Conservation (phyloP, 23 tunicate species). For the Pegea sp. region DNA sequence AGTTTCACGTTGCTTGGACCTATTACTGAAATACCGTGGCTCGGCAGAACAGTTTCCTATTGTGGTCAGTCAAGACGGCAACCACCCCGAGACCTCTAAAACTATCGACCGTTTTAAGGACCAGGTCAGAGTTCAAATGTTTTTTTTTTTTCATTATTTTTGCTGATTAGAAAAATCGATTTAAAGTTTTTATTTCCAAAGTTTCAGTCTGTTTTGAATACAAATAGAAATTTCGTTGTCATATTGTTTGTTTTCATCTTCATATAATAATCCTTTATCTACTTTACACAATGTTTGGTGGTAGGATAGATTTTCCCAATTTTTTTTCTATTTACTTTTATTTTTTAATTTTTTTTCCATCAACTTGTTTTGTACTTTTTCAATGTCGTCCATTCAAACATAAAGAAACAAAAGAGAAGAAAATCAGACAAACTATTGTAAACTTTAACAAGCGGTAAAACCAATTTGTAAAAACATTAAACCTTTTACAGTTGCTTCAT, state of each 20-base stretch:
- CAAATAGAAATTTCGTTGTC: background rate
- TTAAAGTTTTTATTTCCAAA: background rate
- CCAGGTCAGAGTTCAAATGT: conserved; percentile 4
- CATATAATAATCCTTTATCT: too few species aligned
- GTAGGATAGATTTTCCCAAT: too few species aligned
- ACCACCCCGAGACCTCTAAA: conserved; percentile 33
- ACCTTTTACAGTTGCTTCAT: conserved; percentile 2
- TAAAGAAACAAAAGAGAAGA: too few species aligned
- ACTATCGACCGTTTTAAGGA: conserved; percentile 26
- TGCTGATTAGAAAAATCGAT: background rate
- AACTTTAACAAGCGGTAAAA: too few species aligned
- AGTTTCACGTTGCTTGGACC: conserved; percentile 60
- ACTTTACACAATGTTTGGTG: too few species aligned
- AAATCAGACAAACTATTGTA: too few species aligned
- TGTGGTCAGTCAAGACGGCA: conserved; percentile 84
- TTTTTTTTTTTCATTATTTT: background rate
- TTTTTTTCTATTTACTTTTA: too few species aligned
- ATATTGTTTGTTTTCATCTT: background rate
- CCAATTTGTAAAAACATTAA: too few species aligned
- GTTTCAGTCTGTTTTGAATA: background rate
- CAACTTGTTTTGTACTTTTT: too few species aligned
- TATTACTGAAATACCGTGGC: conserved; percentile 10
- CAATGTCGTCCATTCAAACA: too few species aligned
- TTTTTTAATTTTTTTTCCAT: too few species aligned
- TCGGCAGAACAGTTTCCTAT: conserved; percentile 23